Base-by-base conservation (phyloP, 2,888 invertebrate genomes). In the Heliconius ismenius region DNA sequence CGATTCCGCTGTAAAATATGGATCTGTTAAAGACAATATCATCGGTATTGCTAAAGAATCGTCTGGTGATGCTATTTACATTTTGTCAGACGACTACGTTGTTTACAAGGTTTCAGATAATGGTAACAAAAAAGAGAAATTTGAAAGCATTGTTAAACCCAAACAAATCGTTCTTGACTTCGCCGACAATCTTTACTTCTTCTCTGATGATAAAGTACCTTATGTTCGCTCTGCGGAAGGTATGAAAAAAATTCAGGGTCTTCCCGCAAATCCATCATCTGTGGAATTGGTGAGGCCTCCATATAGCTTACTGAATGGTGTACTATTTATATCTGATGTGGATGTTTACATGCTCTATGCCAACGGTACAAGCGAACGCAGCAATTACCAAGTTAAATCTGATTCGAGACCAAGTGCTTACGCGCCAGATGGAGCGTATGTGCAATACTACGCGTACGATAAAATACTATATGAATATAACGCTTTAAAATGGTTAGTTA, bases 391-490 rank as follows among this genome's bases (percentile, higher is more conserved):
- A 6, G 82, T 91, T 3, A 32, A 82, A 26, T 39, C 81, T 10
- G 76, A 81, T n/a, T 83, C 82, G 0, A 84, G 83, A 11, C 91
- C 92, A 0, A 83, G 88, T 1, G 92, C 92, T 4, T 89, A 84
- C 63, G 82, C 86, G 0, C 79, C 87, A 73, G 92, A 92, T 78
- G 87, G 84, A 0, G 82, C 87, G 0, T 75, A 91, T 0, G 82
- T 91, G 1, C 88, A 91, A 28, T 92, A 88, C 77, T 90, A 84
- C 15, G 91, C 83, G 18, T 86, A 88, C 72, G 83, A 92, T 9
- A 92, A 92, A 79, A 89, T 86, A 9, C 89, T 93, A 49, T 93
- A 92, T 67, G 86, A 90, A 80, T 91, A 87, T 82, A 90, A 92
- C 70, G 13, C 92, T 11, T 49, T 75, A 21, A 58, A n/a, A 58